These are phyloP conservation scores for Alexandromys fortis DNA, from an alignment of 2,113 vertebrate species.

Conservation along the genomic window DNA sequence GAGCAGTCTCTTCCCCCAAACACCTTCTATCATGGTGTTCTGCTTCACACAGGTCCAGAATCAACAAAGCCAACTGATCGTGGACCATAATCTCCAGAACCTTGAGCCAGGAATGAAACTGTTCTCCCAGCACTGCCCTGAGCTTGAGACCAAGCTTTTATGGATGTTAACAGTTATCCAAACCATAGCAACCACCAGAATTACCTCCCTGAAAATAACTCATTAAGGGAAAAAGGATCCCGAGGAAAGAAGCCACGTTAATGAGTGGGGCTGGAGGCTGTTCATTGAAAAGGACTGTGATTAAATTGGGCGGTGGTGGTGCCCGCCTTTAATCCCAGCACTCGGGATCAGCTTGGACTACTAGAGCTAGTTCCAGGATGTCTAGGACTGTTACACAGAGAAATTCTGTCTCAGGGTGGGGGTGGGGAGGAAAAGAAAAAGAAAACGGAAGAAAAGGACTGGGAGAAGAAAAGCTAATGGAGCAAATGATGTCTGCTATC, in stretches of 20 bases:
- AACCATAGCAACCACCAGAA: background rate
- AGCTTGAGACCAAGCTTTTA: background rate
- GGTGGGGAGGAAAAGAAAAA: no score
- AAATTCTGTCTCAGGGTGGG: accelerated
- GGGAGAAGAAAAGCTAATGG: background rate
- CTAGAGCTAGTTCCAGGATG: no score
- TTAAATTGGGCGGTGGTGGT: no score
- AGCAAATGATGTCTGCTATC: background rate
- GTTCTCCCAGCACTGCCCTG: background rate
- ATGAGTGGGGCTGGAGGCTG: background rate
- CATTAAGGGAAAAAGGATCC: background rate
- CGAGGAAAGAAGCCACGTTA: background rate
- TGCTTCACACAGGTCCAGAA: background rate
- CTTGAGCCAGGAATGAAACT: background rate
- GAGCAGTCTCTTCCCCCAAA: background rate
- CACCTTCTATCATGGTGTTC: background rate
- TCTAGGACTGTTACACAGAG: no score
- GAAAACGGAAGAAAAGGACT: background rate
- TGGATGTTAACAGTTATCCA: background rate
- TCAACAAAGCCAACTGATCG: background rate
- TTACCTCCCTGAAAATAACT: background rate
- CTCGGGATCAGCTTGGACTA: no score
- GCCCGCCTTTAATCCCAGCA: no score
- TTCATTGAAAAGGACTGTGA: background rate
- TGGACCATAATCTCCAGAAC: background rate